These are phyloP conservation scores for Phoenicopterus ruber DNA, from an alignment of 2,113 vertebrate genomes.

Conservation along the genomic window DNA sequence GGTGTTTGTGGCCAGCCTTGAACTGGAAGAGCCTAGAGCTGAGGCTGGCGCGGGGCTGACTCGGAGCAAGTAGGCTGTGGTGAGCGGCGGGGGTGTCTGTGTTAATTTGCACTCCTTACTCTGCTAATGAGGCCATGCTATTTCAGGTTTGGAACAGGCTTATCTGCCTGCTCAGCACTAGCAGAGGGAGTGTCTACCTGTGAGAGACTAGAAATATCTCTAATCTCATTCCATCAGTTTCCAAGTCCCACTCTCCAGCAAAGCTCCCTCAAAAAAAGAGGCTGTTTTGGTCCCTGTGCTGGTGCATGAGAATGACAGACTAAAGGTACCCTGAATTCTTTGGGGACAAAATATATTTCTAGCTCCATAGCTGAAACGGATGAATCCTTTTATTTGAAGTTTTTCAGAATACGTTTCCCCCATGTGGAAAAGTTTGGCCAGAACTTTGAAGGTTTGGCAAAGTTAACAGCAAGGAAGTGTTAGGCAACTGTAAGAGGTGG, in stretches of 20 bases:
- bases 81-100: rapidly evolving
- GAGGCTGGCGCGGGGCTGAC: not conserved
- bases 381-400: not conserved
- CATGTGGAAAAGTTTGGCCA: not conserved
- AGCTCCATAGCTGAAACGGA: not conserved
- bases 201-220: not conserved
- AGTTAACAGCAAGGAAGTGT: not conserved
- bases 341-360: not conserved
- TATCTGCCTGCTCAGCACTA: not conserved
- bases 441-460: not conserved
- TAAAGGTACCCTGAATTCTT: not conserved
- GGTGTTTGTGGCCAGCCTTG: not conserved
- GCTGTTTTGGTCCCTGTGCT: not conserved
- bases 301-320: not conserved
- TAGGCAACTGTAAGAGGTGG: not conserved
- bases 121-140: not conserved
- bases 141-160: not conserved
- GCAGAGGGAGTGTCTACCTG: not conserved
- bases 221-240: not conserved
- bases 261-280: not conserved
- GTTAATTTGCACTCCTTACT: not conserved
- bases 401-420: not conserved
- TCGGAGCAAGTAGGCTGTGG: not conserved
- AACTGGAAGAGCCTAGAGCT: not conserved
- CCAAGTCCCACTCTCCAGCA: not conserved